phyloP scores from a whole-genome alignment of 2,888 invertebrate genomes.

The Diadegma fenestrale region DNA sequence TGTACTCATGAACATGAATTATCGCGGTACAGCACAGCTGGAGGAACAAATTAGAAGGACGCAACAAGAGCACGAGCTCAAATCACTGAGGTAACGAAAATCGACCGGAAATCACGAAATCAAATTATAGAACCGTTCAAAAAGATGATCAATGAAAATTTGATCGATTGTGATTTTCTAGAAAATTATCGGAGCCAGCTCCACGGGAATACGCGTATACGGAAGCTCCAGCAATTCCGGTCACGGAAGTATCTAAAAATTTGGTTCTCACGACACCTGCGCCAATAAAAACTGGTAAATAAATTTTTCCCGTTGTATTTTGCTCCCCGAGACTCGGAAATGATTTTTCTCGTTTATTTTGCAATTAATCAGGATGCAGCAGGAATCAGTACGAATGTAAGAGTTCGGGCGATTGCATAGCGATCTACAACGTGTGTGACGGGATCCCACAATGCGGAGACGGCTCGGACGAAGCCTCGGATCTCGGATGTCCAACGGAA shows the following conservation, averaged over 20 bases:
- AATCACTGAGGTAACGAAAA: slow-evolving; percentile 87
- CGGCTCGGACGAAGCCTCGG: slow-evolving; percentile 95
- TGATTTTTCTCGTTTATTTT: neutral
- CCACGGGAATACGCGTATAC: slow-evolving; percentile 77
- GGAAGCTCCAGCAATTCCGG: slow-evolving; percentile 71
- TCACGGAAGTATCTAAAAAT: slow-evolving; percentile 74
- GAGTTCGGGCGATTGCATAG: slow-evolving; percentile 95
- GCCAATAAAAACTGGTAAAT: slow-evolving; percentile 76
- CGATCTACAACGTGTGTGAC: slow-evolving; percentile 97
- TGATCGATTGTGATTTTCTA: slow-evolving; percentile 52
- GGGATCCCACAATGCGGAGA: slow-evolving; percentile 96
- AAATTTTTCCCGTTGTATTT: neutral
- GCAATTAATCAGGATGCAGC: slow-evolving; percentile 87
- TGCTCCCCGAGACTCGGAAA: neutral
- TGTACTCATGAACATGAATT: slow-evolving; percentile 88
- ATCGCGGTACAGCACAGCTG: slow-evolving; percentile 84
- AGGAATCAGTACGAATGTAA: slow-evolving; percentile 96
- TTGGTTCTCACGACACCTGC: slow-evolving; percentile 72
- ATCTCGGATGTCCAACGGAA: slow-evolving; percentile 90
- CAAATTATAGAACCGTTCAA: neutral
- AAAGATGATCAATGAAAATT: neutral
- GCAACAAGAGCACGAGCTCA: slow-evolving; percentile 91
- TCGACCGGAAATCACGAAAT: neutral
- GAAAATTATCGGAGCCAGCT: slow-evolving; percentile 75
- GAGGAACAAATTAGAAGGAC: slow-evolving; percentile 90